Evolutionary conservation across 1,140 invertebrate genomes (phyloP).

Genomic region (Gyrodactylus salaris): DNA sequence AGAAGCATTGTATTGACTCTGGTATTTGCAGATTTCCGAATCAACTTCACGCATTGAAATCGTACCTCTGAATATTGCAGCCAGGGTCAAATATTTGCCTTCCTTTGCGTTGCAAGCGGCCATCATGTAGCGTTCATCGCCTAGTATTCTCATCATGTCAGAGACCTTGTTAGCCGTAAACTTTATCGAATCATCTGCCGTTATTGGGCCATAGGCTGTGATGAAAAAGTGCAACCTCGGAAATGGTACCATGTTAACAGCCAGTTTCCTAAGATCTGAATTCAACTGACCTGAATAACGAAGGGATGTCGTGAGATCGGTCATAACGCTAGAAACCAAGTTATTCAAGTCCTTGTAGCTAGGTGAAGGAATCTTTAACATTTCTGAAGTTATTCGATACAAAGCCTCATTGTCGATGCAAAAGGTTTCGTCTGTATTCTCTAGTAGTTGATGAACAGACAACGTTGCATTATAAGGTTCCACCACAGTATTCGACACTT

Average conservation of each 20-base stretch:
- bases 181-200: constrained; percentile 23
- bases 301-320: constrained; percentile 42
- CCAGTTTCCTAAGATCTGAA: constrained; percentile 25
- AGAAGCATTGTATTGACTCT: constrained; percentile 27
- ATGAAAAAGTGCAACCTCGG: constrained; percentile 41
- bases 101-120: constrained; percentile 31
- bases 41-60: constrained; percentile 24
- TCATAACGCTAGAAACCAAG: constrained; percentile 29
- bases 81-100: constrained; percentile 28
- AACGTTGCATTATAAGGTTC: constrained; percentile 22
- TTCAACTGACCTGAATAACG: constrained; percentile 47
- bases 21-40: constrained; percentile 35
- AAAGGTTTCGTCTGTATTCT: constrained; percentile 19
- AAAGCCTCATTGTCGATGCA: constrained; percentile 18
- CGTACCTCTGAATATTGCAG: constrained; percentile 23
- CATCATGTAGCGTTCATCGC: constrained; percentile 35
- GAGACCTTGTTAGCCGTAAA: constrained; percentile 20
- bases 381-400: constrained; percentile 30
- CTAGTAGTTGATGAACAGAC: constrained; percentile 18
- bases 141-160: constrained; percentile 26
- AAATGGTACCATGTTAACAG: constrained; percentile 43
- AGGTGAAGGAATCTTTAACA: constrained; percentile 24
- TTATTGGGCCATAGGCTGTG: constrained; percentile 36
- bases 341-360: constrained; percentile 29
- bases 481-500: constrained; percentile 17